Evolutionary conservation across 2,888 invertebrate species (phyloP).

Genomic region (Meganola albula): DNA sequence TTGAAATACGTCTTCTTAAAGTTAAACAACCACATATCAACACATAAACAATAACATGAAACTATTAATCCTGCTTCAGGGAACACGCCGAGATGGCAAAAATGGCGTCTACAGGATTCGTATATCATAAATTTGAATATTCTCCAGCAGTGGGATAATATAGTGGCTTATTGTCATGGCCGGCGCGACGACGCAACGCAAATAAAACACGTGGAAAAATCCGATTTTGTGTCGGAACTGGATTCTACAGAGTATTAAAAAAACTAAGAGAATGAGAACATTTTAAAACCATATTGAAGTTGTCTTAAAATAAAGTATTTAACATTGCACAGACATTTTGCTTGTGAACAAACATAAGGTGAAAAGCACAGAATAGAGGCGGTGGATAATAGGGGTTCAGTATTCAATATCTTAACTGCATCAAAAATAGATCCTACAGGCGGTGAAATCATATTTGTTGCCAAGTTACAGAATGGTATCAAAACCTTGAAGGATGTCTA

Average conservation of each 20-base stretch:
- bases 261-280: constrained; percentile 17
- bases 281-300: too few relatives aligned
- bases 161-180: constrained; percentile 68
- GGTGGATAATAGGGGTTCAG: too few relatives aligned
- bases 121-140: constrained; percentile 74
- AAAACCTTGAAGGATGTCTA: too few relatives aligned
- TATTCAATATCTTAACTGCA: too few relatives aligned
- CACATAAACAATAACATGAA: constrained; percentile 34
- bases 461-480: too few relatives aligned
- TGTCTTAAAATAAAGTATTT: too few relatives aligned
- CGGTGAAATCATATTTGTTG: too few relatives aligned
- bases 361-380: too few relatives aligned
- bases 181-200: constrained; percentile 30
- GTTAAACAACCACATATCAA: background rate
- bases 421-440: too few relatives aligned
- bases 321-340: too few relatives aligned
- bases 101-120: constrained; percentile 42
- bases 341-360: too few relatives aligned
- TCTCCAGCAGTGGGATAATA: constrained; percentile 56
- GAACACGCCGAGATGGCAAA: constrained; percentile 41
- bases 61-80: constrained; percentile 39
- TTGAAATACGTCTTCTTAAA: background rate
- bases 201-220: constrained; percentile 58
- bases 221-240: constrained; percentile 52
- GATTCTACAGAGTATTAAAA: constrained; percentile 31